These are phyloP conservation scores for Melolontha melolontha DNA, from an alignment of 2,888 invertebrate genomes.

Conservation along the genomic window DNA sequence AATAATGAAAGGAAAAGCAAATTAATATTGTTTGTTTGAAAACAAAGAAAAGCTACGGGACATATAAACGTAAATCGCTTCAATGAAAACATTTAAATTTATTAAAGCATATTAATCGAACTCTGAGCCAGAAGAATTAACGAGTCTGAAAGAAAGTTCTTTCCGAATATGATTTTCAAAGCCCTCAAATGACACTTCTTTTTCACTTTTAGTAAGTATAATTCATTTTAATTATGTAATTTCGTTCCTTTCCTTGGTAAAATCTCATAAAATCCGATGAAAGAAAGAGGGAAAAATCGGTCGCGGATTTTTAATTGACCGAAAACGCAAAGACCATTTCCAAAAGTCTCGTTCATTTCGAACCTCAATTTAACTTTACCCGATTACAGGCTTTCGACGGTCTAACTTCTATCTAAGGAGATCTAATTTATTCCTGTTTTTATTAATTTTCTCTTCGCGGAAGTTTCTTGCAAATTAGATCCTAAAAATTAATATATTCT, in stretches of 20 bases:
- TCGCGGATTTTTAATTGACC: constrained; percentile 30
- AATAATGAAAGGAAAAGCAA: too few species aligned
- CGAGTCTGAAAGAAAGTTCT: not conserved
- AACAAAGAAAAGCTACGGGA: too few species aligned
- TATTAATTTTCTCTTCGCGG: not conserved
- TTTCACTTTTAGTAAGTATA: constrained; percentile 15
- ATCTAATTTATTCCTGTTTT: constrained; percentile 14
- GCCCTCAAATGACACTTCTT: constrained; percentile 18
- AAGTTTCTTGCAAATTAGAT: too few species aligned
- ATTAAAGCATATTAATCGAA: constrained; percentile 4
- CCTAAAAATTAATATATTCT: too few species aligned
- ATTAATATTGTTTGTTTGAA: too few species aligned
- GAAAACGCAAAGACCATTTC: constrained; percentile 17
- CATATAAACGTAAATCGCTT: not conserved
- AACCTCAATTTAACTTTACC: constrained; percentile 29
- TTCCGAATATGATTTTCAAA: constrained; percentile 1
- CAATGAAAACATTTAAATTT: constrained; percentile 7
- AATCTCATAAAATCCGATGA: constrained; percentile 32
- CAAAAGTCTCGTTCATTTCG: constrained; percentile 16
- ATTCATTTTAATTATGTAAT: constrained; percentile 33
- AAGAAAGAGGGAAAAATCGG: constrained; percentile 22
- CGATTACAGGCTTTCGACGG: not conserved
- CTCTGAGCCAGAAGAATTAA: not conserved
- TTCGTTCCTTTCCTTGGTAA: constrained; percentile 10
- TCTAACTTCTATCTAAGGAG: not conserved